A percentile compares a stretch with the other conserved stretches of the same genome.
Conservation (phyloP, 2,888 invertebrate genomes). For the Lasioglossum leucozonium region DNA sequence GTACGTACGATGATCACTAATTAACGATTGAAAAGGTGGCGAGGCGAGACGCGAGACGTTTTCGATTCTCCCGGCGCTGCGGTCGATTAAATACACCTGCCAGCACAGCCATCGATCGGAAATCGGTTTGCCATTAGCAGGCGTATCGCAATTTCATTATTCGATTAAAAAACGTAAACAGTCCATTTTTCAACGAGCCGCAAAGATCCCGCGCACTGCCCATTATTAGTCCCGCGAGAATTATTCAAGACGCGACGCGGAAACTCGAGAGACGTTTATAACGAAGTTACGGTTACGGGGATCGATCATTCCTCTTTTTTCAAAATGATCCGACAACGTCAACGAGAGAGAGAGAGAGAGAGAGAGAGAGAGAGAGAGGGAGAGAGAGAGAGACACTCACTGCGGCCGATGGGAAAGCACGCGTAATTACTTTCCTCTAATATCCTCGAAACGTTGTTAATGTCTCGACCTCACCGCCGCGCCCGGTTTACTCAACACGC, state of each 20-base stretch:
- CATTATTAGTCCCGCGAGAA: constrained; percentile 13
- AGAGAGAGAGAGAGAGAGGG: constrained; percentile 10
- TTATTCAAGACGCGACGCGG: constrained; percentile 13
- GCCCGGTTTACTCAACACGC: not conserved
- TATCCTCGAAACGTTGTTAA: not conserved
- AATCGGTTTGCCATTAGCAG: constrained; percentile 43
- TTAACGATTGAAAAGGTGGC: not conserved
- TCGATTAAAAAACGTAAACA: constrained; percentile 15
- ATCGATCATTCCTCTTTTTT: constrained; percentile 22
- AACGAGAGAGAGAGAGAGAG: not conserved
- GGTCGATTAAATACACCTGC: constrained; percentile 40
- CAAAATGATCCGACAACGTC: constrained; percentile 20
- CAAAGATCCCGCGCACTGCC: not conserved
- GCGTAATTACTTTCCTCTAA: constrained; percentile 28
- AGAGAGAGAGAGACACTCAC: constrained; percentile 4
- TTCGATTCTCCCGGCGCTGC: not conserved
- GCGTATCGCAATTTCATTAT: constrained; percentile 6
- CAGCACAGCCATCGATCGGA: constrained; percentile 41
- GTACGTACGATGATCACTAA: not conserved
- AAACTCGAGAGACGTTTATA: constrained; percentile 26
- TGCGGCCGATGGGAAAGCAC: not conserved
- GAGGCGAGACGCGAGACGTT: not conserved
- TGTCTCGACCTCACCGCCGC: not conserved
- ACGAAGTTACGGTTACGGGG: constrained; percentile 35
- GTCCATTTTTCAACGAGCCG: not conserved